These are phyloP conservation scores for Corythucha ciliata DNA, from an alignment of 2,888 invertebrate species.

Conservation along the genomic window DNA sequence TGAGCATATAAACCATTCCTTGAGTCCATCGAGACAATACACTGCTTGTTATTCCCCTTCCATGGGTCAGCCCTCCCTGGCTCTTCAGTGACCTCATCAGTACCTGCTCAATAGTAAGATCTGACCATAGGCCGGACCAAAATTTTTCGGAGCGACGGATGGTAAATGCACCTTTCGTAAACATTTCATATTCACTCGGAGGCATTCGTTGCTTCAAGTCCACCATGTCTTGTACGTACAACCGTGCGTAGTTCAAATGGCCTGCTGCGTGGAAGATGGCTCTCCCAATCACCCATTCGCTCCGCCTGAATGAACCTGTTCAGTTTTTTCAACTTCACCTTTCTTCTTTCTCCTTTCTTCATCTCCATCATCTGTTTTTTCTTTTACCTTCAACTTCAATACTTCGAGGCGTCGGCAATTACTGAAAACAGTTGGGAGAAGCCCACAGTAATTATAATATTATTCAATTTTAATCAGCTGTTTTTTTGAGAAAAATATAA, in stretches of 20 bases:
- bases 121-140: conserved; percentile 8
- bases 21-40: conserved; percentile 20
- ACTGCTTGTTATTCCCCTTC: conserved; percentile 22
- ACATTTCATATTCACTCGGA: background rate
- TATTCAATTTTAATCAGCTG: too few species aligned
- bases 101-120: conserved; percentile 38
- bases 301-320: too few species aligned
- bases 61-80: conserved; percentile 35
- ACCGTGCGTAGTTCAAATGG: background rate
- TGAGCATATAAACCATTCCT: conserved; percentile 25
- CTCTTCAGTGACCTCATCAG: conserved; percentile 38
- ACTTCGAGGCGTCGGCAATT: too few species aligned
- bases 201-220: background rate
- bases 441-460: too few species aligned
- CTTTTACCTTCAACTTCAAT: too few species aligned
- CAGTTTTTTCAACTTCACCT: too few species aligned
- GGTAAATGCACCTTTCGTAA: conserved; percentile 9
- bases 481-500: too few species aligned
- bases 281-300: conserved; percentile 1
- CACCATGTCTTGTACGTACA: conserved; percentile 14
- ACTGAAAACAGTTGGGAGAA: too few species aligned
- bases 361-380: too few species aligned
- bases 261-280: background rate
- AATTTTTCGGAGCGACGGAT: conserved; percentile 11
- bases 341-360: too few species aligned